Evolutionary conservation across 2,797 vertebrate genomes (phyloP).

Genomic region (Hypotaenidia okinawae): DNA sequence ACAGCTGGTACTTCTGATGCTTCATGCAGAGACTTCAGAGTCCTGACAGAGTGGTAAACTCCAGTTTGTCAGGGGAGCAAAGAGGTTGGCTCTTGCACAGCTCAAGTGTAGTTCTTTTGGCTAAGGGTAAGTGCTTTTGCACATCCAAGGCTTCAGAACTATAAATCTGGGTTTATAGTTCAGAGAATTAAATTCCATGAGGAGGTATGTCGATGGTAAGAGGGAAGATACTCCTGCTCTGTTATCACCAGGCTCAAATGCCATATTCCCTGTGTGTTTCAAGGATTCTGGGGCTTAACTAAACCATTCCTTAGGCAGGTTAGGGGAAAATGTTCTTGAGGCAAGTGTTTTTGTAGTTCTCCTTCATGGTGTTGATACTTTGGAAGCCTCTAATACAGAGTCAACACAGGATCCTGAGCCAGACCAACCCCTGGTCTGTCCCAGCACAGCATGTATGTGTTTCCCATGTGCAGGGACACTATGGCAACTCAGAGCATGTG

Average conservation of each 20-base stretch:
- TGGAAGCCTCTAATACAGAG: background rate
- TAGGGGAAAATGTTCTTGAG: background rate
- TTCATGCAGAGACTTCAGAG: background rate
- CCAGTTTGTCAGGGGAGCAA: background rate
- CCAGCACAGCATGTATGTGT: accelerated
- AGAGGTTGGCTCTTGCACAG: background rate
- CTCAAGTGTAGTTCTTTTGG: background rate
- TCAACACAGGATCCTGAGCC: background rate
- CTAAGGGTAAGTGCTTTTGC: background rate
- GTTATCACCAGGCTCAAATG: background rate
- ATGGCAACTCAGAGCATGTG: background rate
- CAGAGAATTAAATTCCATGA: too few species aligned
- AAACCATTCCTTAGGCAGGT: background rate
- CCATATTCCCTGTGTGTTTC: accelerated
- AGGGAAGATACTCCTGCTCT: background rate
- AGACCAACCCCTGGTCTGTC: background rate
- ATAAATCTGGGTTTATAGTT: background rate
- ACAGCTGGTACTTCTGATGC: background rate
- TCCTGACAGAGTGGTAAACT: background rate
- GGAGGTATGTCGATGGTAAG: background rate
- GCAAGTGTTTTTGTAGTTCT: background rate
- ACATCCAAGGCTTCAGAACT: background rate
- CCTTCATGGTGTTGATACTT: background rate
- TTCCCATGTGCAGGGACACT: background rate
- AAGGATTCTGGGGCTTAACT: background rate